Evolutionary conservation across 1,140 invertebrate genomes (phyloP).

Genomic region (Potamilus streckersoni): DNA sequence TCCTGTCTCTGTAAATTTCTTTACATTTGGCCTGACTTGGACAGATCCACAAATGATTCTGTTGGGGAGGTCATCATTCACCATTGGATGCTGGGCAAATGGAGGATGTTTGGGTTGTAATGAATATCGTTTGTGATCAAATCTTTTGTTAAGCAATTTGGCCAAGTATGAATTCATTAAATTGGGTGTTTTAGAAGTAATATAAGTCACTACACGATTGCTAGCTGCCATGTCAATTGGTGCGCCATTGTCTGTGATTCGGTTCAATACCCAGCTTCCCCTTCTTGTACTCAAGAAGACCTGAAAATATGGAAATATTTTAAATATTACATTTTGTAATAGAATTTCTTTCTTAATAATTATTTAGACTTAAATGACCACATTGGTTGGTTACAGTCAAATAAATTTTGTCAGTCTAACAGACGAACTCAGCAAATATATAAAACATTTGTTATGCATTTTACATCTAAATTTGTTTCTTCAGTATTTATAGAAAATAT

Average conservation of each 20-base stretch:
- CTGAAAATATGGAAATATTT: conserved; percentile 30
- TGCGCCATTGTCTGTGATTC: conserved; percentile 56
- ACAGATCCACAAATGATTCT: conserved; percentile 68
- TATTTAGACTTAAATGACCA: no score
- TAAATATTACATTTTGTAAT: no score
- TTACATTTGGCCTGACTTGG: conserved; percentile 59
- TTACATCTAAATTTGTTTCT: no score
- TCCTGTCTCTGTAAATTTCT: conserved; percentile 51
- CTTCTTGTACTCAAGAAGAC: conserved; percentile 68
- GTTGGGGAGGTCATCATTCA: conserved; percentile 71
- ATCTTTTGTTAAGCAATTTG: conserved; percentile 45
- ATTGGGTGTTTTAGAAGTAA: neutral
- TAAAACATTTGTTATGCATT: no score
- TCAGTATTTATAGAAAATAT: no score
- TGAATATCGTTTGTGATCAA: conserved; percentile 69
- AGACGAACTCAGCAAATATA: no score
- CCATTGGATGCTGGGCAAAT: conserved; percentile 68
- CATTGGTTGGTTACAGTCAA: no score
- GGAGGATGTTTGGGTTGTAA: conserved; percentile 67
- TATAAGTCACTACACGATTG: neutral
- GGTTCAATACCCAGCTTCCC: conserved; percentile 67
- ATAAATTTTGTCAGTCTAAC: no score
- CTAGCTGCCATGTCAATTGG: conserved; percentile 34
- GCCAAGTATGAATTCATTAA: no score
- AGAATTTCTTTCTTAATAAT: no score